phyloP scores from a whole-genome alignment of 2,888 invertebrate genomes.

The Calliphora vomitoria region DNA sequence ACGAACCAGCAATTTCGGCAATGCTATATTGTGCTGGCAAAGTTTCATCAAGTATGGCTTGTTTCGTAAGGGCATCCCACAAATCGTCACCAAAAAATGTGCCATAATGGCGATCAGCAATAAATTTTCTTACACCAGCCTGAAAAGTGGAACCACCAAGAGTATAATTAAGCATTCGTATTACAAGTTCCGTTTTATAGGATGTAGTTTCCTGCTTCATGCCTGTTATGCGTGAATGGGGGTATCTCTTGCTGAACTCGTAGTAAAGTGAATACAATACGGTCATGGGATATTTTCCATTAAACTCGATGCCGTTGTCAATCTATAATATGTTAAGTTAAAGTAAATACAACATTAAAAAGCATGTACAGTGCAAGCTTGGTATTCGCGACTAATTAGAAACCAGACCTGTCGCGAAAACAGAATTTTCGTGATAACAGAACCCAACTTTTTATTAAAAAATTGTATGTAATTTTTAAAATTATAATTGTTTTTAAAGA shows the following conservation, averaged over 20 bases:
- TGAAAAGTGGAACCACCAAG: conserved; percentile 91
- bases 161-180: conserved; percentile 95
- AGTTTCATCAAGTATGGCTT: conserved; percentile 87
- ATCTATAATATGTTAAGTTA: conserved; percentile 85
- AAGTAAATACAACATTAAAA: not conserved
- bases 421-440: no score
- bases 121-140: conserved; percentile 89
- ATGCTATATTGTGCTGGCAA: conserved; percentile 87
- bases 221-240: conserved; percentile 91
- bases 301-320: conserved; percentile 89
- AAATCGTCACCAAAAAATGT: conserved; percentile 92
- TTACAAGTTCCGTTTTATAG: conserved; percentile 91
- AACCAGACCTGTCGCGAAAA: no score
- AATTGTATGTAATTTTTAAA: no score
- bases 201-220: conserved; percentile 89
- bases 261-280: conserved; percentile 91
- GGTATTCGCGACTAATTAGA: no score
- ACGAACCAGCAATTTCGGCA: conserved; percentile 90
- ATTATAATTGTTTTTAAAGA: no score
- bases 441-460: no score
- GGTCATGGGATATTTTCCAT: conserved; percentile 93
- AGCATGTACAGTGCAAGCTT: no score
- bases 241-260: conserved; percentile 91
- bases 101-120: conserved; percentile 88
- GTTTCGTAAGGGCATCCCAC: conserved; percentile 90